These are phyloP conservation scores for Tuta absoluta DNA, from an alignment of 2,888 invertebrate species.

Conservation along the genomic window DNA sequence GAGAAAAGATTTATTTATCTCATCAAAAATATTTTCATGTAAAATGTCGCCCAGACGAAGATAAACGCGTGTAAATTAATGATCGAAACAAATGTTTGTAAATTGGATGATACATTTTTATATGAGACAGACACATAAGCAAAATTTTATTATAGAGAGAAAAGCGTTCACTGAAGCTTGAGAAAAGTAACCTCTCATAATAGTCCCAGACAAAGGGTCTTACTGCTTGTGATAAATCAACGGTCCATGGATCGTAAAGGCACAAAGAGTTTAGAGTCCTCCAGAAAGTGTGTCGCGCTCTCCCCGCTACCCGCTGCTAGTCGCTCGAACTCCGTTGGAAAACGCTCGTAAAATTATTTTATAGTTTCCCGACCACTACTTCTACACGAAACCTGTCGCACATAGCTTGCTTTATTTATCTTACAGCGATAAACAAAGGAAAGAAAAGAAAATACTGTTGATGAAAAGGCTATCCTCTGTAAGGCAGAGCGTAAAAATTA, in stretches of 20 bases:
- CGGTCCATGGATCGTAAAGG: conserved; percentile 73
- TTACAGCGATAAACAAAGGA: too few relatives aligned
- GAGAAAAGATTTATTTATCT: too few relatives aligned
- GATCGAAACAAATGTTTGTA: too few relatives aligned
- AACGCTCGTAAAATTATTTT: conserved; percentile 72
- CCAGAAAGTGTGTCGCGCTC: conserved; percentile 75
- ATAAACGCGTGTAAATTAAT: too few relatives aligned
- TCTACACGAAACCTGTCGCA: conserved; percentile 2
- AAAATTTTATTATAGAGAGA: background rate
- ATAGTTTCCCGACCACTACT: conserved; percentile 70
- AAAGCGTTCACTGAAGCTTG: background rate
- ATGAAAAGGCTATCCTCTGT: too few relatives aligned
- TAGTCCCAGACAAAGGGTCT: conserved; percentile 37
- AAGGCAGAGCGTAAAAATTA: too few relatives aligned
- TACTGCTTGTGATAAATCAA: conserved; percentile 73
- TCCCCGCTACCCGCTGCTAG: conserved; percentile 38
- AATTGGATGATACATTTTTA: too few relatives aligned
- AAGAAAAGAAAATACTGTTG: too few relatives aligned
- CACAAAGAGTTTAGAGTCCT: conserved; percentile 80
- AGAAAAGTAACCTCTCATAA: background rate
- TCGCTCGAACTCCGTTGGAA: conserved; percentile 54
- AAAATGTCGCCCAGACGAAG: too few relatives aligned
- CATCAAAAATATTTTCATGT: too few relatives aligned
- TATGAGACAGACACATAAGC: too few relatives aligned
- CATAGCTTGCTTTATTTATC: too few relatives aligned